A percentile compares a stretch with the other conserved stretches of the same genome.
phyloP scores from a whole-genome alignment of 1,140 invertebrate genomes.

The Nasonia vitripennis region DNA sequence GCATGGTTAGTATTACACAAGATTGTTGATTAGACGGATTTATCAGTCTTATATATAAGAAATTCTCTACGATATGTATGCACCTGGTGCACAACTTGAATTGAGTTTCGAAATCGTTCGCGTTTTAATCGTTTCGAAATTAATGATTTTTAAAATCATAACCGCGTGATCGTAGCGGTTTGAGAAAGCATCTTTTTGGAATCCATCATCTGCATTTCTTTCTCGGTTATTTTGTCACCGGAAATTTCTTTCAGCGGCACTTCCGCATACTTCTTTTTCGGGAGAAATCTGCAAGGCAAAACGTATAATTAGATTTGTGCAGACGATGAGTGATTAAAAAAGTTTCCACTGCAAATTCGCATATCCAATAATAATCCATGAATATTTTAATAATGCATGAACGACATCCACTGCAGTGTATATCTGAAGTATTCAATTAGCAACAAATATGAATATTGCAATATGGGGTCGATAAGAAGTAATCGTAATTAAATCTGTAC shows the following conservation, averaged over 20 bases:
- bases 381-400: neutral
- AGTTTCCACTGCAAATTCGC: neutral
- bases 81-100: neutral
- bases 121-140: neutral
- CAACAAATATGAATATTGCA: too few relatives aligned
- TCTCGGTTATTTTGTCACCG: conserved; percentile 22
- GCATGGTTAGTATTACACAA: too few relatives aligned
- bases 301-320: neutral
- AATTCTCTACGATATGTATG: too few relatives aligned
- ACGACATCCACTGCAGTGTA: neutral
- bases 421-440: neutral
- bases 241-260: conserved; percentile 31
- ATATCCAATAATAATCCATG: neutral
- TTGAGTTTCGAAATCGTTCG: neutral
- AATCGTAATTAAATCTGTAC: too few relatives aligned
- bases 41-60: too few relatives aligned
- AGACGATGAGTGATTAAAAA: neutral
- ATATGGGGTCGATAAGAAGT: too few relatives aligned
- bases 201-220: neutral
- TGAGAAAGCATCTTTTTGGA: neutral
- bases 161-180: neutral
- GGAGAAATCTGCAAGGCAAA: conserved; percentile 2
- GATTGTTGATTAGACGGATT: too few relatives aligned
- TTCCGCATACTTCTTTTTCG: conserved; percentile 13
- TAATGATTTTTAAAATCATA: neutral